Conservation (phyloP, 2,113 vertebrate species). For the Psittacula cyanocephala region DNA sequence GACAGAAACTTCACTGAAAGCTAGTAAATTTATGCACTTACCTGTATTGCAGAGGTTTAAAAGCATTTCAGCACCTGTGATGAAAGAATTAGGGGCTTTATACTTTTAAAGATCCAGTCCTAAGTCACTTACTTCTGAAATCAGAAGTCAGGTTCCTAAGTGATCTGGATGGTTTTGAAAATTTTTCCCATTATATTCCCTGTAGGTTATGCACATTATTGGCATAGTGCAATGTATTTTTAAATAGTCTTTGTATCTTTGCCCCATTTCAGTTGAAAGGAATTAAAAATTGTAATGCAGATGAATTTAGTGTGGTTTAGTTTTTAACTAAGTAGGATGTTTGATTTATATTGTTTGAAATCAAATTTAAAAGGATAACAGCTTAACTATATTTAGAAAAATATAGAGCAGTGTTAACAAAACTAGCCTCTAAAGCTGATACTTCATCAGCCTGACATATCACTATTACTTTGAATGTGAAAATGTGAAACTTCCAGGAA, state of each 20-base stretch:
- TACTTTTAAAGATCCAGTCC: neutral
- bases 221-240: neutral
- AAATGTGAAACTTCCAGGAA: constrained; percentile 18
- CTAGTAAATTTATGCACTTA: neutral
- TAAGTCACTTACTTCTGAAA: neutral
- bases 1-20: neutral
- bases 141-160: neutral
- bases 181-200: neutral
- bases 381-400: constrained; percentile 47
- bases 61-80: neutral
- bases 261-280: neutral
- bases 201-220: neutral
- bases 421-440: neutral
- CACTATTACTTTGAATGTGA: constrained; percentile 19
- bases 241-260: neutral
- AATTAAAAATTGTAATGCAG: neutral
- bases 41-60: neutral
- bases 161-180: neutral
- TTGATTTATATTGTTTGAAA: constrained; percentile 46
- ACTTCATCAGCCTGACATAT: constrained; percentile 26
- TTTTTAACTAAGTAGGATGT: neutral
- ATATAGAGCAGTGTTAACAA: constrained; percentile 8
- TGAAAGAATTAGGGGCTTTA: neutral
- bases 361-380: constrained; percentile 31
- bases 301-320: neutral